phyloP scores from a whole-genome alignment of 2,888 invertebrate genomes.

The Lycocerus yunnanus region DNA sequence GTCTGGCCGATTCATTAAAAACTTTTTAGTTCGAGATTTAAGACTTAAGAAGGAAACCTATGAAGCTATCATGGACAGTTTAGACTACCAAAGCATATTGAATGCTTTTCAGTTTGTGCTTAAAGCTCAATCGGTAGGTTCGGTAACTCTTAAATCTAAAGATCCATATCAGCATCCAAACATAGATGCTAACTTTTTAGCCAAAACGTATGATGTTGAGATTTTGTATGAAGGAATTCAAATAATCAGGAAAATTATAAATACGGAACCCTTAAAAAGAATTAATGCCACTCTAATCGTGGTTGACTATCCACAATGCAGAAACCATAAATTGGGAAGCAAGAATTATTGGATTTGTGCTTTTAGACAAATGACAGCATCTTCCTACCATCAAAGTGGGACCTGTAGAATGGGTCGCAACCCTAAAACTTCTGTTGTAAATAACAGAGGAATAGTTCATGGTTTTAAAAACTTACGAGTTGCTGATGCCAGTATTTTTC shows the following conservation, averaged over 20 bases:
- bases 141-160: neutral
- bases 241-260: neutral
- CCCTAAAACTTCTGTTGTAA: neutral
- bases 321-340: neutral
- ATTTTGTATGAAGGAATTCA: neutral
- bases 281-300: neutral
- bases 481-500: neutral
- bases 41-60: neutral
- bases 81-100: neutral
- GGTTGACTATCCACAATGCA: neutral
- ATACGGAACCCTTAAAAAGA: neutral
- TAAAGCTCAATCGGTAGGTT: neutral
- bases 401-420: neutral
- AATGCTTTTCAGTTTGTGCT: neutral
- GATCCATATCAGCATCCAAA: neutral
- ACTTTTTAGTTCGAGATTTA: neutral
- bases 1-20: constrained; percentile 31
- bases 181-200: neutral
- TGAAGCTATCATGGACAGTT: neutral
- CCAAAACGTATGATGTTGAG: neutral
- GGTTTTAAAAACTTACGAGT: neutral
- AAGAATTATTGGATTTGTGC: neutral
- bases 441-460: neutral
- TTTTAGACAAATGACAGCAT: neutral
- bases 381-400: neutral